Percentiles rank a stretch among this genome's conserved stretches.
Evolutionary conservation across 2,888 invertebrate genomes (phyloP).

Genomic region (Lobophora halterata): DNA sequence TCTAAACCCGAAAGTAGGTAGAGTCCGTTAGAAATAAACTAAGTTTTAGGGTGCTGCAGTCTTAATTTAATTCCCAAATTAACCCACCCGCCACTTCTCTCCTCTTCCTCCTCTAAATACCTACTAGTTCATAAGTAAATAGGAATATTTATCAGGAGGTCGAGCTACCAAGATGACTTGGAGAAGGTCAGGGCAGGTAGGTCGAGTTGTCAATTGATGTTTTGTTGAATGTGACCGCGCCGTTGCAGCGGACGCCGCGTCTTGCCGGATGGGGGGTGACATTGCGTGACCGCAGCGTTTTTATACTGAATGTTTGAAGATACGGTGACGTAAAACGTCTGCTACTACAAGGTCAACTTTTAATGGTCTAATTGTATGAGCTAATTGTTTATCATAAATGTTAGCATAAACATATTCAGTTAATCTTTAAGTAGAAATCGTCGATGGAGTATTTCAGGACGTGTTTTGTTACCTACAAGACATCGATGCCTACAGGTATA

Average conservation of each 20-base stretch:
- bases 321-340: constrained; percentile 62
- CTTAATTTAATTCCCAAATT: too few relatives aligned
- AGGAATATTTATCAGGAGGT: constrained; percentile 23
- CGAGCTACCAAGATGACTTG: constrained; percentile 39
- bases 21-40: too few relatives aligned
- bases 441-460: too few relatives aligned
- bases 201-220: constrained; percentile 56
- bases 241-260: constrained; percentile 39
- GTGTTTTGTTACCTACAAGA: too few relatives aligned
- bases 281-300: constrained; percentile 70
- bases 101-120: too few relatives aligned
- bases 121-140: neutral
- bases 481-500: too few relatives aligned
- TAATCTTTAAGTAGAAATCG: constrained; percentile 2
- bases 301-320: constrained; percentile 60
- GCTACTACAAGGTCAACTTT: constrained; percentile 56
- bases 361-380: too few relatives aligned
- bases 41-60: too few relatives aligned
- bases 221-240: constrained; percentile 63
- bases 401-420: constrained; percentile 8
- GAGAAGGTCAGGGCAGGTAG: constrained; percentile 51
- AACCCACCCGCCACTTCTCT: too few relatives aligned
- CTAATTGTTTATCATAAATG: constrained; percentile 17
- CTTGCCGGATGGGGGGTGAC: constrained; percentile 72
- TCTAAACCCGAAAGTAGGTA: too few relatives aligned